Base-by-base conservation (phyloP, 2,113 vertebrate species). In the Phalacrocorax pelagicus region DNA sequence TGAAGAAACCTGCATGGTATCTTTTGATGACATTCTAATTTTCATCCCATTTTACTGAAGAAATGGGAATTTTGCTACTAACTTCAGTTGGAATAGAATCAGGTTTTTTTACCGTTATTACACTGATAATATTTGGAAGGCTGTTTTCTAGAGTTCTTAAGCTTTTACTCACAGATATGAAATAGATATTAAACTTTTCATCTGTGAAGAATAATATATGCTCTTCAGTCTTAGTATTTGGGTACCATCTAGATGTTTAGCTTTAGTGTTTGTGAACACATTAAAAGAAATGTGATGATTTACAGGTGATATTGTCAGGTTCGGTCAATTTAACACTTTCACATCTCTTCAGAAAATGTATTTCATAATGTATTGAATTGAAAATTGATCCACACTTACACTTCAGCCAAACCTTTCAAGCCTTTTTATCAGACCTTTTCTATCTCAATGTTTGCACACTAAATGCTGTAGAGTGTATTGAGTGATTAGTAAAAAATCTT, bases 21-120 rank as follows among this genome's bases (percentile, higher is more conserved):
- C 83, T 86, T 94, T 73, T 95, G 84, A 92, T 85, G 73, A 57
- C 82, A 79, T 87, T 96, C 73, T 86, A 65, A 92, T 96, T 96
- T 85, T 84, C 36, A 87, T 91, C 58, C 77, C 72, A 36, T 83
- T 94, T 91, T 86, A 44, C 57, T 89, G 80, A 90, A 95, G 75
- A 86, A 86, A 95, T 65, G 17, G 7, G 69, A 94, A 72, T 87
- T 96, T 89, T 65, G 24, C 65, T 74, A 32, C 44, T 46, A n/a
- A 49, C 21, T 81, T 84, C 65, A 32, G 11, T 23, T 65, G 80
- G 63, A 92, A 74, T 4, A 57, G 12, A 70, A 94, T 44, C 8
- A 44, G 1, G 1, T 16, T 65, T 44, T 61, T 93, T 65, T 21
- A 78, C 71, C 65, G 23, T 72, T 72, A 84, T 86, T 81, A 42